Evolutionary conservation across 2,113 vertebrate genomes (phyloP).

Genomic region (Ophthalmolycus amberensis): DNA sequence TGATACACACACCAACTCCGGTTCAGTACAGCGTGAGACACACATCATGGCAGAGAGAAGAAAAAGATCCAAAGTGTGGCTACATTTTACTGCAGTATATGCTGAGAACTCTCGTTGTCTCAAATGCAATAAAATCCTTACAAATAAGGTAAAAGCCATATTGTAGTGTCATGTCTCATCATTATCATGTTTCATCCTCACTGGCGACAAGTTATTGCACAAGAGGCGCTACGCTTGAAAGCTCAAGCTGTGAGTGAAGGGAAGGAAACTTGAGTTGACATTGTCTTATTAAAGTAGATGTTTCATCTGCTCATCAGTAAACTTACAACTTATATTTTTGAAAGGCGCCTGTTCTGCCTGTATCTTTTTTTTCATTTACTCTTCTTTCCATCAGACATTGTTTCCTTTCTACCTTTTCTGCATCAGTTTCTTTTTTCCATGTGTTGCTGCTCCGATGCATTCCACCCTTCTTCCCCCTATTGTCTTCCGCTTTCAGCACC

Average conservation of each 20-base stretch:
- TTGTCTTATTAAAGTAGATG: background rate
- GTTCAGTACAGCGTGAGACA: no score
- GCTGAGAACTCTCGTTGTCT: no score
- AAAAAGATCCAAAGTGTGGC: no score
- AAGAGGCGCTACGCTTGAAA: background rate
- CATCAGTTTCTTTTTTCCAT: background rate
- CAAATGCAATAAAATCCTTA: no score
- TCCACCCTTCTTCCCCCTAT: background rate
- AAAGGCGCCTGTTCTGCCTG: background rate
- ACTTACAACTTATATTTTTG: background rate
- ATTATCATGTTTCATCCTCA: background rate
- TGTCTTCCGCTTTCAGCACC: slow-evolving; percentile 16
- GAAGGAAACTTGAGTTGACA: background rate
- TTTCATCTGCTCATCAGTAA: background rate
- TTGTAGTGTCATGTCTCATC: background rate
- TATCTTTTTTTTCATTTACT: background rate
- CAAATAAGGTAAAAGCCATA: background rate
- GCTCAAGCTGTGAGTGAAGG: background rate
- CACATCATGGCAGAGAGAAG: no score
- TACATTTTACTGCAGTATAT: no score
- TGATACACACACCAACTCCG: no score
- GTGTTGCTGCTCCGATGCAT: background rate
- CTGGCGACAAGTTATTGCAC: background rate
- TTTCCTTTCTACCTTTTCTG: background rate
- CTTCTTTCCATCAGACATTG: background rate